phyloP scores from a whole-genome alignment of 1,140 invertebrate genomes.

The Berghia stephanieae region DNA sequence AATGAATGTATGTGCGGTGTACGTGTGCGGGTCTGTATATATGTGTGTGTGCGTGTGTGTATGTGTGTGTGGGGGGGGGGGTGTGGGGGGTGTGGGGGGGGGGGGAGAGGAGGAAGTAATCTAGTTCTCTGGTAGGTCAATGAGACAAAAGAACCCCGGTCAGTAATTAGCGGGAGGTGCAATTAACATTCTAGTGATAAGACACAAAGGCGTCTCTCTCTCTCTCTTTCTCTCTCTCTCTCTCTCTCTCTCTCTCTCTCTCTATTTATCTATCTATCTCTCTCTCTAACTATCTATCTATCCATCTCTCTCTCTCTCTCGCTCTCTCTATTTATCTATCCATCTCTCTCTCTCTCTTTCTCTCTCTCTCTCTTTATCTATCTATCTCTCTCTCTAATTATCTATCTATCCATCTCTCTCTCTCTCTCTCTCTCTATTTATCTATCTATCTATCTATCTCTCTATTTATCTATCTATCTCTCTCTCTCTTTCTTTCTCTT shows the following conservation, averaged over 20 bases:
- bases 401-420: neutral
- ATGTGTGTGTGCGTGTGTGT: too few species aligned
- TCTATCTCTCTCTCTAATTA: neutral
- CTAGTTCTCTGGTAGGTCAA: neutral
- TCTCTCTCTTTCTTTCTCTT: too few species aligned
- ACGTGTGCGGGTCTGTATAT: too few species aligned
- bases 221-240: neutral
- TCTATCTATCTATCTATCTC: neutral
- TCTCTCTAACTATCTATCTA: neutral
- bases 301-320: too few species aligned
- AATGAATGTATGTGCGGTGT: too few species aligned
- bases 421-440: neutral
- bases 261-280: neutral
- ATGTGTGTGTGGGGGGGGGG: too few species aligned
- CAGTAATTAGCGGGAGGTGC: neutral
- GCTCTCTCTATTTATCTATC: too few species aligned
- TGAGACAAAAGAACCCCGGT: neutral
- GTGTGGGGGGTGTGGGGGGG: too few species aligned
- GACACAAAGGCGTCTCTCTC: neutral
- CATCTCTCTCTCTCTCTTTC: neutral
- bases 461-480: too few species aligned
- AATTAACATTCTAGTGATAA: neutral
- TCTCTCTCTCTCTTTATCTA: neutral
- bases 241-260: neutral
- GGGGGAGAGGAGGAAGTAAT: too few species aligned